Evolutionary conservation across 2,797 vertebrate species (phyloP), one percentile per base, ranked within the genome.

Genomic region (Tragopan temminckii): DNA sequence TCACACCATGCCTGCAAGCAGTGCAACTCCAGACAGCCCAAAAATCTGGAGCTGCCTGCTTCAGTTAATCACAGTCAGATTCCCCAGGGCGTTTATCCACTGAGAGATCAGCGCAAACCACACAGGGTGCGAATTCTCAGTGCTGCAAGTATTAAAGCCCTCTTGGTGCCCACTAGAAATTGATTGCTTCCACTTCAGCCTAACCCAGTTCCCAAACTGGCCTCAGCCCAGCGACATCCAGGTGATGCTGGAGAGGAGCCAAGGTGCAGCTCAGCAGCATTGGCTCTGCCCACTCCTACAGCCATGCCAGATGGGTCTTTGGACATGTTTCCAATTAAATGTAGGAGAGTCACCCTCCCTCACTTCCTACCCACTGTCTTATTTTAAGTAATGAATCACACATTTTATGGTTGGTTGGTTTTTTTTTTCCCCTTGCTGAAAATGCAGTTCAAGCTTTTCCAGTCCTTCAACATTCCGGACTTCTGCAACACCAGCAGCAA

Each of bases 311-410:
- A 40, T 75, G 48, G 52, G 57, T 17, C 63, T 81, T 58, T 42
- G 83, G 88, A 74, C 23, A 25, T 42, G n/a, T 61, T 86, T 84
- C 52, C 59, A 38, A 79, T 35, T 58, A 71, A 46, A 79, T 33
- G 48, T 27, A 64, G 70, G 31, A 93, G 46, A 88, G 27, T 77
- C 59, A 81, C 43, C 70, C 61, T 93, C 85, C 89, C 40, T 85
- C 82, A 52, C 52, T 67, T 74, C 85, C 91, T 55, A 53, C 68
- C 63, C 66, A 58, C 74, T 35, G 3, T 55, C 57, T 79, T 88
- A 81, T 90, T 94, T 90, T 86, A 93, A 71, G 43, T 59, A 46
- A 67, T 27, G 52, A 64, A 79, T 88, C 52, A 82, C 52, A 42
- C 3, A 4, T 40, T 88, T 80, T 62, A 19, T 25, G 25, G 27